Conservation (phyloP, 2,797 vertebrate genomes). For the Fistularia tabacaria region DNA sequence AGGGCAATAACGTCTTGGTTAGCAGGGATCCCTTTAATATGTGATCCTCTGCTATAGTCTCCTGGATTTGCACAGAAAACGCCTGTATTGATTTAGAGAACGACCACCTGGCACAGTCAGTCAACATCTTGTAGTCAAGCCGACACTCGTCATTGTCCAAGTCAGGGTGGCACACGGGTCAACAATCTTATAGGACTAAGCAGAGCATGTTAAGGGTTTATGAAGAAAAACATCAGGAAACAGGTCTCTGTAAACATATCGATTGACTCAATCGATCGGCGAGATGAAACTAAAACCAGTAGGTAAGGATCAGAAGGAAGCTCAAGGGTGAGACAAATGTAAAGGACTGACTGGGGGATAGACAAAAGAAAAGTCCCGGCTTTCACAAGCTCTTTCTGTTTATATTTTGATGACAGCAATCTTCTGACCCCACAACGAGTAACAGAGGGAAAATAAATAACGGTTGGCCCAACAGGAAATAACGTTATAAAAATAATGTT, state of each 20-base stretch:
- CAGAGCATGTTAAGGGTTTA: constrained; percentile 16
- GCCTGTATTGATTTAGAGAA: constrained; percentile 59
- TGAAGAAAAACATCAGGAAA: constrained; percentile 57
- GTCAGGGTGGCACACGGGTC: constrained; percentile 40
- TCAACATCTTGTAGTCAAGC: constrained; percentile 39
- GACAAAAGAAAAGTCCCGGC: constrained; percentile 31
- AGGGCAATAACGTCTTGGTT: too few species aligned
- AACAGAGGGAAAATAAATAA: constrained; percentile 63
- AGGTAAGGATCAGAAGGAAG: constrained; percentile 37
- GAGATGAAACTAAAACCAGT: constrained; percentile 57
- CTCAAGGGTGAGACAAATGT: constrained; percentile 21
- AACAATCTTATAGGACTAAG: constrained; percentile 49
- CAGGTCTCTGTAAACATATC: constrained; percentile 63
- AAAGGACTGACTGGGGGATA: constrained; percentile 28
- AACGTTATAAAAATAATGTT: constrained; percentile 79
- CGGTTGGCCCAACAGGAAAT: constrained; percentile 72
- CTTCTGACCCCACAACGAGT: constrained; percentile 53
- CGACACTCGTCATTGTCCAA: constrained; percentile 41
- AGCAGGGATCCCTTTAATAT: constrained; percentile 3
- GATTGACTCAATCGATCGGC: constrained; percentile 57
- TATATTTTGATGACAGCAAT: constrained; percentile 57
- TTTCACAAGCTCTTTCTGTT: constrained; percentile 58
- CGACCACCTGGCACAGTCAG: constrained; percentile 48
- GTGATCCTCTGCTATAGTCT: constrained; percentile 30
- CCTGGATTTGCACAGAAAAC: constrained; percentile 59